Evolutionary conservation across 2,797 vertebrate genomes (phyloP).

Genomic region (Pitangus sulphuratus): DNA sequence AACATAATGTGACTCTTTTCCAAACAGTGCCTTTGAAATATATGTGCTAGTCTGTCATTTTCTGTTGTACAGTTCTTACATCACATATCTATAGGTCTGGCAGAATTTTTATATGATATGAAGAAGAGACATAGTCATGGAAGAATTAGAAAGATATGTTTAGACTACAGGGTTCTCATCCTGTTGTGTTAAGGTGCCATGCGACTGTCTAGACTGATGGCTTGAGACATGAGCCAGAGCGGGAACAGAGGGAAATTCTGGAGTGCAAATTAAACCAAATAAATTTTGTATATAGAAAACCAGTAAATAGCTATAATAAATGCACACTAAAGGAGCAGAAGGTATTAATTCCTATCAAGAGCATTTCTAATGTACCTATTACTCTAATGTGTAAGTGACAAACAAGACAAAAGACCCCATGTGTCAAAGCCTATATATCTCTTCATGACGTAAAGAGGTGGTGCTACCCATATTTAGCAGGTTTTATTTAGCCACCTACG

Average conservation of each 20-base stretch:
- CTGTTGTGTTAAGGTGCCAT: constrained; percentile 39
- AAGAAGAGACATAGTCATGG: constrained; percentile 9
- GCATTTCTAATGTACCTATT: constrained; percentile 64
- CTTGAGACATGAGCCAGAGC: neutral
- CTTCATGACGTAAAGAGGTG: constrained; percentile 59
- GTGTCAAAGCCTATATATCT: constrained; percentile 70
- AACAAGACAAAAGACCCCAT: constrained; percentile 58
- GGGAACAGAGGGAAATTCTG: neutral
- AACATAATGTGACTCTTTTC: constrained; percentile 56
- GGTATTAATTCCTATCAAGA: constrained; percentile 57
- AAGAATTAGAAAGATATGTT: neutral
- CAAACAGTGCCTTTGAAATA: constrained; percentile 52
- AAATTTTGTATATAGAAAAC: neutral
- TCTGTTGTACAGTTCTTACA: neutral
- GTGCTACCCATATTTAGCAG: constrained; percentile 70
- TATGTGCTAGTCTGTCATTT: constrained; percentile 10
- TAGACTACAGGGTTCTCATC: neutral
- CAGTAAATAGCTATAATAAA: constrained; percentile 49
- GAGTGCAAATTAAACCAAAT: constrained; percentile 34
- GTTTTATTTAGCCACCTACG: constrained; percentile 79
- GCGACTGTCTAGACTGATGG: neutral
- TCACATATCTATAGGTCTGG: neutral
- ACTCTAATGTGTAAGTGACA: constrained; percentile 59
- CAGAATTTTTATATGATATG: constrained; percentile 22
- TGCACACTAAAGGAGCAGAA: constrained; percentile 17